Evolutionary conservation across 2,888 invertebrate species (phyloP).

Genomic region (Adelognathus sp.): DNA sequence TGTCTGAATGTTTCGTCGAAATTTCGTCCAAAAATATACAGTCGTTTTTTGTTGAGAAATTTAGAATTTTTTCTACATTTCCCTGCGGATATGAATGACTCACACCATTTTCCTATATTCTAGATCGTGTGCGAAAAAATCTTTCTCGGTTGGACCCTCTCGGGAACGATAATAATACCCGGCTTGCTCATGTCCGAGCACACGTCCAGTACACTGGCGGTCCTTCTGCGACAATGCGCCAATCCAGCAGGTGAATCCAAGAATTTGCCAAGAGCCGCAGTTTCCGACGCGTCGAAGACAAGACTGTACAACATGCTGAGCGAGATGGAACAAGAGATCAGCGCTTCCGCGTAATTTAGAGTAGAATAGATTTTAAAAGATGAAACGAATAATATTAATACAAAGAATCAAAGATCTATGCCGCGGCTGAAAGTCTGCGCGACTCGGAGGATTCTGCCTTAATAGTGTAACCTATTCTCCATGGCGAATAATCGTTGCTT

Average conservation of each 20-base stretch:
- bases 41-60: no score
- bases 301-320: conserved; percentile 83
- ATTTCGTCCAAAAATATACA: no score
- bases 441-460: conserved; percentile 39
- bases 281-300: conserved; percentile 81
- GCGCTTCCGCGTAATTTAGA: conserved; percentile 48
- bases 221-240: conserved; percentile 84
- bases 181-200: conserved; percentile 84
- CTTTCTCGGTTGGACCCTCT: conserved; percentile 85
- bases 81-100: no score
- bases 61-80: no score
- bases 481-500: conserved; percentile 20
- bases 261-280: conserved; percentile 81
- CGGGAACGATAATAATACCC: conserved; percentile 84
- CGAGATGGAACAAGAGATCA: conserved; percentile 80
- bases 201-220: conserved; percentile 84
- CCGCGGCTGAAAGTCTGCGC: not conserved
- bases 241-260: conserved; percentile 82
- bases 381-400: not conserved
- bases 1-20: no score
- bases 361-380: not conserved
- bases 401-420: conserved; percentile 15
- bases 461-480: conserved; percentile 27
- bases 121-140: conserved; percentile 87
- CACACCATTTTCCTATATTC: conserved; percentile 38